Evolutionary conservation across 2,797 vertebrate species (phyloP), one percentile per base, ranked within the genome.

Genomic region (Pampus argenteus): DNA sequence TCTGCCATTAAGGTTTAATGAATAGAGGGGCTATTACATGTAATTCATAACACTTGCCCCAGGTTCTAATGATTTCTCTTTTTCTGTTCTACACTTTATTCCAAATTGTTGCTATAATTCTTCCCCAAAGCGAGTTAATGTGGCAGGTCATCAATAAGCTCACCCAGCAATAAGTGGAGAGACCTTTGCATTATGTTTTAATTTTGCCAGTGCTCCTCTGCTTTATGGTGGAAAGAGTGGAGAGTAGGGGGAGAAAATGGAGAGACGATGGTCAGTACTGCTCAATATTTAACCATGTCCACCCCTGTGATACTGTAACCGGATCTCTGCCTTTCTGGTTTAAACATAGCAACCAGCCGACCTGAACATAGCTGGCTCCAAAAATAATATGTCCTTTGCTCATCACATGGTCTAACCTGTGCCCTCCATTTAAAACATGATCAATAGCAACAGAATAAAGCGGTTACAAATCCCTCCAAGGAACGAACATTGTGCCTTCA

Each of bases 181-280:
- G 90, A 92, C 90, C 88, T 94, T 94, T 92, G 90, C 86, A 89
- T 93, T 93, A 90, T 86, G 91, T 92, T 94, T 94, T 93, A 92
- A 94, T 93, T 94, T 79, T 84, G 90, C 81, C 75, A 67, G 73
- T 67, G 84, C 79, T 85, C 45, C 75, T 69, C 76, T 29, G 81
- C 50, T 81, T 88, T 85, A 80, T 74, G 67, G 69, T 31, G 31
- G 34, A 48, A 57, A 66, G 75, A 80, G 71, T 66, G 55, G 61
- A 49, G 83, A 82, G 71, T 22, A 6, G 40, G 60, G 47, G 26
- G 52, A 36, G 34, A 34, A 62, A 74, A 81, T 36, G 59, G 79
- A 76, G 66, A 47, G 79, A 75, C 82, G 71, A 75, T 55, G 71
- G 65, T 52, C 54, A 25, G 55, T 15, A 28, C 70, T 88, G 65